Evolutionary conservation across 1,140 invertebrate species (phyloP), one percentile per base, ranked within the genome.

Genomic region (Mycetomoellerius zeteki): DNA sequence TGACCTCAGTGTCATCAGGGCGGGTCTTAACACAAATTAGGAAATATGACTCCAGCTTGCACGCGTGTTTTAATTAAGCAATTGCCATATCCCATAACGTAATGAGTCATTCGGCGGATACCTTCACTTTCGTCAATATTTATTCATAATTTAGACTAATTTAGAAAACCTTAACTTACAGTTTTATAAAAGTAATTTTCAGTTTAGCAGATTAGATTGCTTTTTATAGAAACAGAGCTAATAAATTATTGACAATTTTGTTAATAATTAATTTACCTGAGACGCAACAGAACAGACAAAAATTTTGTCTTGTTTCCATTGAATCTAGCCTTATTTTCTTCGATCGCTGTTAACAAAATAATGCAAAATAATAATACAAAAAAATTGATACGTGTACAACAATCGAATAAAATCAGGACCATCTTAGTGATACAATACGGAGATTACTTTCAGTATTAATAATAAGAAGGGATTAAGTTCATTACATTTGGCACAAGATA

Each of bases 21-120:
- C 90, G 90, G 90, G 76, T 90, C 88, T 87, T 92, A 93, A 86
- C 91, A 92, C 85, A 92, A 94, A 93, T 94, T 94, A 93, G 93
- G 91, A 93, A 94, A 94, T 86, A 91, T 89, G 88, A 93, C 90
- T 92, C 78, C 80, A 60, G 54, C 85, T 81, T 69, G 78, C 89
- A 90, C 87, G 89, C 76, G 86, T 88, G 89, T 93, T 94, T 93
- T 93, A 93, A 94, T 93, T 91, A 92, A 88, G 77, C 91, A 93
- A 93, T 92, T 93, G 89, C 64, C 12, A 56, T 60, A 47, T 62
- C 69, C 54, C 19, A 24, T 54, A 67, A 37, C 0, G 43, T 50
- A 80, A 67, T 85, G 89, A 90, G 75, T 90, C 85, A 90, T 14
- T 1, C 65, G 19, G 72, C 47, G 24, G 37, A 67, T 90, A 90